phyloP scores from a whole-genome alignment of 2,888 invertebrate genomes.

The Meloe dianella region DNA sequence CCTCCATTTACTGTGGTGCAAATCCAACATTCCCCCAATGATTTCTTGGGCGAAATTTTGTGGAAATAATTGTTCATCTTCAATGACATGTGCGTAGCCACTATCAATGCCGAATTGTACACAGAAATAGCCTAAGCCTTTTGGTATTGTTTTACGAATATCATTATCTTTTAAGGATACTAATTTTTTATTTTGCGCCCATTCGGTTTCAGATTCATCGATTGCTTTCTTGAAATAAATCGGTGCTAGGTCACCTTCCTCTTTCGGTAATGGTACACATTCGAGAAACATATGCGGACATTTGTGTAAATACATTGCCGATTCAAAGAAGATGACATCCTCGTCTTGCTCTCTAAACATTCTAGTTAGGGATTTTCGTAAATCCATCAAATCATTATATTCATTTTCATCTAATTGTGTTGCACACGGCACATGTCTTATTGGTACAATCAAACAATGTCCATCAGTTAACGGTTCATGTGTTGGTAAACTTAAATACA shows the following conservation, averaged over 20 bases:
- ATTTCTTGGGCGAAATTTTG: slow-evolving; percentile 93
- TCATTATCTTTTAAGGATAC: slow-evolving; percentile 73
- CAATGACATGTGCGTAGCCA: slow-evolving; percentile 97
- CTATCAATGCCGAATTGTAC: slow-evolving; percentile 90
- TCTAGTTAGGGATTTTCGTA: slow-evolving; percentile 76
- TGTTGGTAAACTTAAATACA: slow-evolving; percentile 84
- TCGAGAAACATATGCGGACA: slow-evolving; percentile 86
- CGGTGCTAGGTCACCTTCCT: slow-evolving; percentile 86
- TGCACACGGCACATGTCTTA: slow-evolving; percentile 78
- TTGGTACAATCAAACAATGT: slow-evolving; percentile 86
- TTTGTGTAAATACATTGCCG: slow-evolving; percentile 72
- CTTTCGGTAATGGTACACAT: slow-evolving; percentile 85
- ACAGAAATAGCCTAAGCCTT: slow-evolving; percentile 93
- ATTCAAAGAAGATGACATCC: slow-evolving; percentile 92
- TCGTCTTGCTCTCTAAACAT: slow-evolving; percentile 77
- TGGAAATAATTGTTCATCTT: slow-evolving; percentile 88
- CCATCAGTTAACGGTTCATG: slow-evolving; percentile 81
- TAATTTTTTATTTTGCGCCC: slow-evolving; percentile 94
- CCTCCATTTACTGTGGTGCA: slow-evolving; percentile 85
- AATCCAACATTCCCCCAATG: slow-evolving; percentile 91
- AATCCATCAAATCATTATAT: slow-evolving; percentile 85
- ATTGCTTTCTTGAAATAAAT: slow-evolving; percentile 99
- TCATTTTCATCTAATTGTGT: slow-evolving; percentile 93
- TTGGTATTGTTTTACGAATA: slow-evolving; percentile 84
- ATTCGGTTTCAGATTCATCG: slow-evolving; percentile 92